A percentile compares a stretch with the other conserved stretches of the same genome.
These are phyloP conservation scores for Phaenicophaeus curvirostris DNA, from an alignment of 2,797 vertebrate genomes.

Conservation along the genomic window DNA sequence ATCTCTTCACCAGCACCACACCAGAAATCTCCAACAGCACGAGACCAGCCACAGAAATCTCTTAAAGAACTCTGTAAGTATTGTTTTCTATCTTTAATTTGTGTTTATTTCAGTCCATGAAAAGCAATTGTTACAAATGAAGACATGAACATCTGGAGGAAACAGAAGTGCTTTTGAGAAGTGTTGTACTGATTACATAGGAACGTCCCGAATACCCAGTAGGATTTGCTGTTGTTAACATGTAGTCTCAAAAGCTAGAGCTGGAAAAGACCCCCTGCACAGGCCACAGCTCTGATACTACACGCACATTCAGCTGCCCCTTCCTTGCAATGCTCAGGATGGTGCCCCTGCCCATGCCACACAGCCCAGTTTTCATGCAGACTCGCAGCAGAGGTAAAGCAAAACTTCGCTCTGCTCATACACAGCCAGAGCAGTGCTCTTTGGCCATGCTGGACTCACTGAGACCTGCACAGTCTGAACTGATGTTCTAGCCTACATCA, in stretches of 20 bases:
- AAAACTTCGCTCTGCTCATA: not conserved
- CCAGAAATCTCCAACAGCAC: not conserved
- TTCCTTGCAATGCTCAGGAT: not conserved
- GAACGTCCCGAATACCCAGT: accelerated
- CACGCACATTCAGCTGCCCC: not conserved
- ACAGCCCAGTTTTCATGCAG: not conserved
- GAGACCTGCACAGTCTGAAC: not conserved
- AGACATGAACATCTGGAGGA: not conserved
- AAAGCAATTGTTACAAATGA: not conserved
- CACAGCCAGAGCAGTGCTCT: not conserved
- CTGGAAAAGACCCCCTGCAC: not conserved
- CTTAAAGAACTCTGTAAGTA: not conserved
- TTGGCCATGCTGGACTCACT: not conserved
- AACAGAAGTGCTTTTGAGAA: not conserved
- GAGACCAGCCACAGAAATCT: accelerated
- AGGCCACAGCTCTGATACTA: not conserved
- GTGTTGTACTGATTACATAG: not conserved
- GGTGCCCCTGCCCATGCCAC: not conserved
- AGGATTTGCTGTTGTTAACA: not conserved
- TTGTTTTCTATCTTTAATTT: not conserved
- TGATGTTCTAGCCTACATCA: not conserved
- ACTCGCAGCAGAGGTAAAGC: accelerated
- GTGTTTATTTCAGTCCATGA: conserved; percentile 24
- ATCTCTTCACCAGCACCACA: not conserved
- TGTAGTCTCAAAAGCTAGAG: not conserved